These are phyloP conservation scores for Polypterus bichir DNA, from an alignment of 2,113 vertebrate species.

Conservation along the genomic window DNA sequence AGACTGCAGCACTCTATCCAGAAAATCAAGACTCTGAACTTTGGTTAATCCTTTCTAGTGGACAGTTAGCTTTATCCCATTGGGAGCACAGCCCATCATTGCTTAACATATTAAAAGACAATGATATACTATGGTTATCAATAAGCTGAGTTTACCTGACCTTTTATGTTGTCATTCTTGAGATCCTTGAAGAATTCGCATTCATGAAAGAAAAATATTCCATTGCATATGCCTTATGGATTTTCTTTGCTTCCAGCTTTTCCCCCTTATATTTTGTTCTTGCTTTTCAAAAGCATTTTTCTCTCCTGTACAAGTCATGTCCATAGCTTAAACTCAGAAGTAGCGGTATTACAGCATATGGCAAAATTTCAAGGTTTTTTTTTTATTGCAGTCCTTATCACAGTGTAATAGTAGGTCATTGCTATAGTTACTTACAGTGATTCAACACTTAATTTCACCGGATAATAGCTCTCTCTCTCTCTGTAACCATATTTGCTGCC, in stretches of 20 bases:
- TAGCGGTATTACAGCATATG: neutral
- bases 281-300: too few relatives aligned
- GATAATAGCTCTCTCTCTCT: slow-evolving; percentile 57
- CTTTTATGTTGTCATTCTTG: neutral
- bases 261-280: too few relatives aligned
- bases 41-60: too few relatives aligned
- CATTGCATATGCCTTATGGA: too few relatives aligned
- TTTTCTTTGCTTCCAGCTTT: too few relatives aligned
- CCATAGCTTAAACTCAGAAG: too few relatives aligned
- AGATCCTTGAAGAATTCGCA: neutral
- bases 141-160: neutral
- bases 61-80: too few relatives aligned
- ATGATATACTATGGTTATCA: neutral
- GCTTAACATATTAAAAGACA: neutral
- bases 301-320: too few relatives aligned
- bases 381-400: slow-evolving; percentile 4
- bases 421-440: slow-evolving; percentile 74
- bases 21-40: too few relatives aligned
- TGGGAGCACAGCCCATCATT: neutral
- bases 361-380: neutral
- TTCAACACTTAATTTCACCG: slow-evolving; percentile 65
- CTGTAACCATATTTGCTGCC: slow-evolving; percentile 63
- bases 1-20: too few relatives aligned
- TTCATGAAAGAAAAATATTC: neutral
- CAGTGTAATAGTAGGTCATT: slow-evolving; percentile 69